phyloP scores from a whole-genome alignment of 2,888 invertebrate species.

The Parnassius orleans region DNA sequence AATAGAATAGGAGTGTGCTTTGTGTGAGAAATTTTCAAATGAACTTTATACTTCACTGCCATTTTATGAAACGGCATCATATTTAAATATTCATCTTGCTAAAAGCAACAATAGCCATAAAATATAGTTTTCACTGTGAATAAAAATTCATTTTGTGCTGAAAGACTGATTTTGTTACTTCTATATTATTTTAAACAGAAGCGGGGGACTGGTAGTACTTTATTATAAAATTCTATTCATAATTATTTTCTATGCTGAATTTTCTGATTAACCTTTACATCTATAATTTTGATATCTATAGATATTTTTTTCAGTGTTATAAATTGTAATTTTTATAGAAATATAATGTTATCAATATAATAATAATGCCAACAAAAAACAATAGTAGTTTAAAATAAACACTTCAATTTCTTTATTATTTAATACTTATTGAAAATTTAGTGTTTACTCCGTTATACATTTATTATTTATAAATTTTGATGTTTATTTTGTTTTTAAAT shows the following conservation, averaged over 20 bases:
- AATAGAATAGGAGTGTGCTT: slow-evolving; percentile 64
- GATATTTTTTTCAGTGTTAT: neutral
- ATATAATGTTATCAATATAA: too few relatives aligned
- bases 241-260: slow-evolving; percentile 19
- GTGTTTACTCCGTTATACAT: too few relatives aligned
- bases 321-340: too few relatives aligned
- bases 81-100: slow-evolving; percentile 2
- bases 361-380: too few relatives aligned
- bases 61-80: slow-evolving; percentile 6
- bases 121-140: neutral
- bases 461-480: too few relatives aligned
- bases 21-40: slow-evolving; percentile 47
- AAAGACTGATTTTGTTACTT: slow-evolving; percentile 25
- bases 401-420: too few relatives aligned
- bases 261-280: slow-evolving; percentile 23
- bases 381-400: too few relatives aligned
- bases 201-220: slow-evolving; percentile 2
- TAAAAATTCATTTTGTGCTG: slow-evolving; percentile 7
- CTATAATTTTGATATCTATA: neutral
- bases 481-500: too few relatives aligned
- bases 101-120: neutral
- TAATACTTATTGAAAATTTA: too few relatives aligned
- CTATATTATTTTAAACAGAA: slow-evolving; percentile 2
- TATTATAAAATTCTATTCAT: slow-evolving; percentile 8
- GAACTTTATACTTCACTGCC: slow-evolving; percentile 20